Base-by-base conservation (phyloP, 2,888 invertebrate genomes). In the Andrena praecox region DNA sequence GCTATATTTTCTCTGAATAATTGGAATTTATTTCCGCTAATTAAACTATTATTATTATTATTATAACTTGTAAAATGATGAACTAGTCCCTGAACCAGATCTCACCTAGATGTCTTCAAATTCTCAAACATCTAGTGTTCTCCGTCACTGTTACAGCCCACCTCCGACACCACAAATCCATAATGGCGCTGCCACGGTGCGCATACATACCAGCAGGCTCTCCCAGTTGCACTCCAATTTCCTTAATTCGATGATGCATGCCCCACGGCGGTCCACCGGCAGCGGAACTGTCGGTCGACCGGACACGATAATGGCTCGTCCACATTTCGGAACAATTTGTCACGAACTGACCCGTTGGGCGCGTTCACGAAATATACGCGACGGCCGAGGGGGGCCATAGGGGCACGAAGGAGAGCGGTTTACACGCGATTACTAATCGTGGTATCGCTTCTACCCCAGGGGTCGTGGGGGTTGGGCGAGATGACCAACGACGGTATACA, bases 341-440 rank as follows among this genome's bases (percentile, higher is more conserved):
- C 79, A 79, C 64, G 66, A 52, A 12, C 20, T 50, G 59, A 54
- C 27, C 63, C 52, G 33, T 48, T 62, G 48, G 42, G 75, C 69
- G 62, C 63, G 54, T 68, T 60, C 79, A 71, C 73, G 74, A 84
- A 79, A 79, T 72, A 77, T 74, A 79, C 56, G 52, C 33, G 48
- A 52, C 27, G 59, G 33, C 7, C 1, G 24, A 5, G 4, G 24
- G 72, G 48, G 62, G 60, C 12, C 42, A 16, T 42, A 42, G 42
- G 67, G 27, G 60, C 52, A 64, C 60, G 69, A 82, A 81, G 84
- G 70, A 78, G 68, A 80, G 84, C 78, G 84, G 81, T 86, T 56
- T 88, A 88, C 86, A 85, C 86, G 87, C 89, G 89, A 88, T 87
- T 87, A 89, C 88, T 89, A 89, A 89, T 89, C 89, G 88, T 78